phyloP scores from a whole-genome alignment of 2,888 invertebrate genomes.

The Zaprionus bogoriensis region DNA sequence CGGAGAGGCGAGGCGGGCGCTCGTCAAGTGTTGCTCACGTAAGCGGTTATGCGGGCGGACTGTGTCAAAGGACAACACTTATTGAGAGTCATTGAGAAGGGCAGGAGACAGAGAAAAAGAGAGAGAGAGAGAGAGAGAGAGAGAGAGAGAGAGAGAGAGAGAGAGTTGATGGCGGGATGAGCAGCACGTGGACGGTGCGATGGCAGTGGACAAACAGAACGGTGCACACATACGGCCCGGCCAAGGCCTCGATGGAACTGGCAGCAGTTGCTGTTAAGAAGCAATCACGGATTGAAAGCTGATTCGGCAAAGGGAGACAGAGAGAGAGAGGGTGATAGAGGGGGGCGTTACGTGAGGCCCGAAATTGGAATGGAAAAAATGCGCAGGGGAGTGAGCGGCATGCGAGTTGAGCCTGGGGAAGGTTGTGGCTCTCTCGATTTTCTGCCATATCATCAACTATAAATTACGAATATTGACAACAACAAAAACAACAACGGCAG shows the following conservation, averaged over 20 bases:
- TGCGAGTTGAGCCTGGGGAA: neutral
- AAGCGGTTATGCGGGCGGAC: conserved; percentile 41
- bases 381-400: neutral
- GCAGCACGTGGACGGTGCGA: conserved; percentile 11
- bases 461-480: conserved; percentile 73
- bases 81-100: conserved; percentile 64
- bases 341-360: conserved; percentile 1
- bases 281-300: conserved; percentile 76
- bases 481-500: conserved; percentile 4
- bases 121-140: too few species aligned
- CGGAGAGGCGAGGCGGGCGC: too few species aligned
- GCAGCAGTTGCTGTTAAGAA: conserved; percentile 57
- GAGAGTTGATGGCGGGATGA: too few species aligned
- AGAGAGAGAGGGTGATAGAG: neutral
- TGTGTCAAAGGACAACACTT: conserved; percentile 30
- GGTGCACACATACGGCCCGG: neutral
- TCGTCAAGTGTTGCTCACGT: conserved; percentile 56
- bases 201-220: conserved; percentile 25
- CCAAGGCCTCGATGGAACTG: neutral
- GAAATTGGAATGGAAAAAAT: neutral
- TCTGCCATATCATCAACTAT: conserved; percentile 77
- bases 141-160: too few species aligned
- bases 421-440: conserved; percentile 33
- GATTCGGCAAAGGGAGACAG: conserved; percentile 66
- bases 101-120: too few species aligned